Percentiles rank a stretch among this genome's conserved stretches.
Evolutionary conservation across 1,140 invertebrate species (phyloP).

Genomic region (Kradibia gibbosae): DNA sequence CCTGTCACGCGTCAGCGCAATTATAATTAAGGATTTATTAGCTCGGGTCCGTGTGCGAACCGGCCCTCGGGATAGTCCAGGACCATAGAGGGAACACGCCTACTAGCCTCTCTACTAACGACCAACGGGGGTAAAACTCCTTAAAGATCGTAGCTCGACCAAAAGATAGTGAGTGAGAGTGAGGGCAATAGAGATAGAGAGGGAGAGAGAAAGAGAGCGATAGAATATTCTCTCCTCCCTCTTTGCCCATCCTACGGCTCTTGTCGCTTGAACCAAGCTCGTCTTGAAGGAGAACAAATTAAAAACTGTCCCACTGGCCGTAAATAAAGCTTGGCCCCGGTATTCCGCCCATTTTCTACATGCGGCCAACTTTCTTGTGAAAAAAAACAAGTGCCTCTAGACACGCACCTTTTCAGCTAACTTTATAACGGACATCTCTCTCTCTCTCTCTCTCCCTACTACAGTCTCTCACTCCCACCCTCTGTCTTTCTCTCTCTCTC

Average conservation of each 20-base stretch:
- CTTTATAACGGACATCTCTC: constrained; percentile 38
- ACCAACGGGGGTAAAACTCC: constrained; percentile 70
- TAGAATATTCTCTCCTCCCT: background rate
- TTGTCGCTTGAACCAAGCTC: constrained; percentile 46
- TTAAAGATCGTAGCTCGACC: constrained; percentile 63
- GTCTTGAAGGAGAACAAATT: constrained; percentile 70
- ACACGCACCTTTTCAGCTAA: constrained; percentile 63
- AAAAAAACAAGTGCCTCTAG: constrained; percentile 60
- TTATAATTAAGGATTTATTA: constrained; percentile 75
- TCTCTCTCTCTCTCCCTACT: too few species aligned
- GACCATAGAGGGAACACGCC: constrained; percentile 65
- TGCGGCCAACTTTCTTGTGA: constrained; percentile 54
- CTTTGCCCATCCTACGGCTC: constrained; percentile 44
- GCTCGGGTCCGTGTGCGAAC: constrained; percentile 55
- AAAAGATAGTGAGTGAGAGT: constrained; percentile 2
- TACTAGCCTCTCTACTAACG: constrained; percentile 66
- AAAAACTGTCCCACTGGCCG: constrained; percentile 73
- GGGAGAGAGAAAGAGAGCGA: constrained; percentile 22
- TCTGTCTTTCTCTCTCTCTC: constrained; percentile 55
- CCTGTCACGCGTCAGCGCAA: constrained; percentile 71
- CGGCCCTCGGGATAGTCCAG: constrained; percentile 52
- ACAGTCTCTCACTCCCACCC: constrained; percentile 11
- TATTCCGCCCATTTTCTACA: constrained; percentile 69
- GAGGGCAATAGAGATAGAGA: background rate
- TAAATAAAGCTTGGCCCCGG: constrained; percentile 70